These are phyloP conservation scores for Nomada ferruginata DNA, from an alignment of 2,888 invertebrate genomes.

Conservation along the genomic window DNA sequence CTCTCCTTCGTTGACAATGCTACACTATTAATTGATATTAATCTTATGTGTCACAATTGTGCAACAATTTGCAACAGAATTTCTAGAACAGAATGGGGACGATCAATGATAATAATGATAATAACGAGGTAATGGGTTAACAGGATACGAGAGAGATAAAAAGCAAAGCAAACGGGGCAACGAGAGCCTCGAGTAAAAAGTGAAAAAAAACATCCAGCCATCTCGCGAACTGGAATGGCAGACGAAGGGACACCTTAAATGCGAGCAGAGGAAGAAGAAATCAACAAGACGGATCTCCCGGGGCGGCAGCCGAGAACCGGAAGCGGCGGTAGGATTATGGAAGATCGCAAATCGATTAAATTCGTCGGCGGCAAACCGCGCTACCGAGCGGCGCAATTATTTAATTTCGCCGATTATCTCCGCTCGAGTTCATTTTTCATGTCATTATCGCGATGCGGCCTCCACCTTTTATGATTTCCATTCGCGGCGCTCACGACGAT, in stretches of 20 bases:
- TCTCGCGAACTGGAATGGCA: neutral
- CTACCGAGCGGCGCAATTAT: conserved; percentile 55
- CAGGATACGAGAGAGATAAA: conserved; percentile 16
- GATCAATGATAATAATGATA: too few relatives aligned
- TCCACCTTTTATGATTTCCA: conserved; percentile 54
- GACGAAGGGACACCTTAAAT: neutral
- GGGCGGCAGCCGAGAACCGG: conserved; percentile 49
- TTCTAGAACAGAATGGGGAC: too few relatives aligned
- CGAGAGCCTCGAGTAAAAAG: neutral
- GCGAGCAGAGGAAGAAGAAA: conserved; percentile 46
- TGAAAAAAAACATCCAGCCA: neutral
- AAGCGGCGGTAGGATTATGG: conserved; percentile 57
- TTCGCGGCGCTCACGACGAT: conserved; percentile 20
- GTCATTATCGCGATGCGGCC: conserved; percentile 65
- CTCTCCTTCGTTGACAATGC: too few relatives aligned
- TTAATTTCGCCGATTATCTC: conserved; percentile 67
- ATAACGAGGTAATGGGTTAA: too few relatives aligned
- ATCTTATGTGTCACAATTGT: too few relatives aligned
- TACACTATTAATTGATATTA: too few relatives aligned
- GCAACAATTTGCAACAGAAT: too few relatives aligned
- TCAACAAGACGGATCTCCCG: conserved; percentile 62
- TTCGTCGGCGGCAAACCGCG: conserved; percentile 39
- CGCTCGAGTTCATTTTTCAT: conserved; percentile 66
- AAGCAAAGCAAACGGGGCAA: neutral
- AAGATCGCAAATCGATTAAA: conserved; percentile 67